phyloP scores from a whole-genome alignment of 2,888 invertebrate genomes.

The Drosophila anomalata region DNA sequence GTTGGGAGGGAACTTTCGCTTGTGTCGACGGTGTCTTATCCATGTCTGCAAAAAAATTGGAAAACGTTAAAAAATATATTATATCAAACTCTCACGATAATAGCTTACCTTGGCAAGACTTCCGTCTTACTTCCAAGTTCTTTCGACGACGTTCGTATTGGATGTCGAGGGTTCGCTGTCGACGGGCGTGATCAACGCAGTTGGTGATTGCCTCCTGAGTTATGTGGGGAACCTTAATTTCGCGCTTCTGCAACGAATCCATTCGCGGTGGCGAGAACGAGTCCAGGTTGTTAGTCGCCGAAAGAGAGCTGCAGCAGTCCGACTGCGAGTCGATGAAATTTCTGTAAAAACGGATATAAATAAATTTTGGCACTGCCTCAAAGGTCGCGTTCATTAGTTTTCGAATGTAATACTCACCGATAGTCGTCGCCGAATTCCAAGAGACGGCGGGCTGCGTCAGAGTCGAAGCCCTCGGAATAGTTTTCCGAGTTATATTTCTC shows the following conservation, averaged over 20 bases:
- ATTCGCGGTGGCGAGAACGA: constrained; percentile 84
- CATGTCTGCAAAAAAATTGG: constrained; percentile 46
- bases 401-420: constrained; percentile 83
- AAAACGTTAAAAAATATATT: no score
- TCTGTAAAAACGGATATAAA: constrained; percentile 60
- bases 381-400: constrained; percentile 30
- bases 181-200: constrained; percentile 83
- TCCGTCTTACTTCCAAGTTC: constrained; percentile 82
- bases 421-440: constrained; percentile 96
- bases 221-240: constrained; percentile 76
- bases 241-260: constrained; percentile 83
- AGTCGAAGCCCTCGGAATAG: constrained; percentile 93
- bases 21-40: constrained; percentile 48
- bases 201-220: constrained; percentile 82
- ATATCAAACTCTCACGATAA: no score
- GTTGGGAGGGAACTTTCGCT: constrained; percentile 32
- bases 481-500: constrained; percentile 96
- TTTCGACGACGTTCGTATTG: constrained; percentile 83
- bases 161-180: constrained; percentile 83
- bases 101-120: constrained; percentile 82
- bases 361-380: constrained; percentile 16
- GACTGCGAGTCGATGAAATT: constrained; percentile 95
- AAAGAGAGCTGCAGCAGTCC: constrained; percentile 92
- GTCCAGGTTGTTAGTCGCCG: constrained; percentile 86
- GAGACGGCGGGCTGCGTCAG: constrained; percentile 92